phyloP scores from a whole-genome alignment of 1,140 invertebrate genomes.

The Archivesica marissinica region DNA sequence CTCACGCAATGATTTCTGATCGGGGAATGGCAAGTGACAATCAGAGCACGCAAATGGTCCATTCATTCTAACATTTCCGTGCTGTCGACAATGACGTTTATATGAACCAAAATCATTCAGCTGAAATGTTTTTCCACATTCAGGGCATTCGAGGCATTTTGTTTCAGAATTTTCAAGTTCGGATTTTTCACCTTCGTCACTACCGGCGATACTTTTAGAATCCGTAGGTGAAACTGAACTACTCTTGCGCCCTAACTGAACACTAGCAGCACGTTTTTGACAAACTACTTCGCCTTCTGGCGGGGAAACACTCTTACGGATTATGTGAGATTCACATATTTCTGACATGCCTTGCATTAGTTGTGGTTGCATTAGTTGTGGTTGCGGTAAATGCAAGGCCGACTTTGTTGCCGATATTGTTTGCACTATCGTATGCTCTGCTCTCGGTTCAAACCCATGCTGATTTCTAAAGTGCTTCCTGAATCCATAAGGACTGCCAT shows the following conservation, averaged over 20 bases:
- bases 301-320: conserved; percentile 2
- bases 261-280: background rate
- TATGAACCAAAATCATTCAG: conserved; percentile 82
- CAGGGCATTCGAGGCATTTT: conserved; percentile 77
- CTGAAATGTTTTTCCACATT: conserved; percentile 79
- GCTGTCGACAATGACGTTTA: conserved; percentile 80
- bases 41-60: conserved; percentile 70
- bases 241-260: background rate
- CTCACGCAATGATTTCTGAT: conserved; percentile 65
- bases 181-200: conserved; percentile 34
- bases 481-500: conserved; percentile 82
- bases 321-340: conserved; percentile 11
- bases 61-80: conserved; percentile 65
- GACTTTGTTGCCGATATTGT: conserved; percentile 80
- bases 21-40: conserved; percentile 67
- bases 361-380: conserved; percentile 16
- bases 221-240: conserved; percentile 28
- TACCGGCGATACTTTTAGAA: conserved; percentile 14
- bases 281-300: background rate
- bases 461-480: conserved; percentile 81
- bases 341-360: background rate
- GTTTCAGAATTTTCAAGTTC: conserved; percentile 60
- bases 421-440: conserved; percentile 80
- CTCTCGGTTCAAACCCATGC: conserved; percentile 81
- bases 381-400: conserved; percentile 68